phyloP scores from a whole-genome alignment of 2,888 invertebrate species.

The Coenonympha arcania region DNA sequence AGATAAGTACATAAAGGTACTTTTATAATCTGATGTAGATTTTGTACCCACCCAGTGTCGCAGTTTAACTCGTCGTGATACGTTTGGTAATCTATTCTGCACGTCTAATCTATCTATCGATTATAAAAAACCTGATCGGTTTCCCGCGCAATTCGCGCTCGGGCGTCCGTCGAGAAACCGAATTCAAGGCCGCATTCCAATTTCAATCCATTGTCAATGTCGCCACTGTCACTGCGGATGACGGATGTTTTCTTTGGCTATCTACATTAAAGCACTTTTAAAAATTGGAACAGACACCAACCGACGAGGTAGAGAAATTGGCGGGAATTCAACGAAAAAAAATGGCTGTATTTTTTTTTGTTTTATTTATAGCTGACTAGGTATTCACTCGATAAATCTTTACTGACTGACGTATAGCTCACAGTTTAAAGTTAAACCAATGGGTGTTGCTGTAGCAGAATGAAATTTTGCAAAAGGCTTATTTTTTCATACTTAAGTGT shows the following conservation, averaged over 20 bases:
- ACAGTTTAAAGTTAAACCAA: too few relatives aligned
- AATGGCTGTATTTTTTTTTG: not conserved
- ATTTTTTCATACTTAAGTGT: too few relatives aligned
- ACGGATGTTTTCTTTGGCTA: slow-evolving; percentile 56
- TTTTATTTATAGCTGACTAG: not conserved
- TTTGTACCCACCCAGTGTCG: slow-evolving; percentile 12
- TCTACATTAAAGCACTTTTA: slow-evolving; percentile 24
- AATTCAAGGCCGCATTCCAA: slow-evolving; percentile 71
- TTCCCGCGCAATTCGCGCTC: slow-evolving; percentile 55
- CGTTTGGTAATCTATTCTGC: slow-evolving; percentile 36
- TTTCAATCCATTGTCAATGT: slow-evolving; percentile 71
- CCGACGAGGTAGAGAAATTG: slow-evolving; percentile 12
- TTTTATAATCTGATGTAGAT: not conserved
- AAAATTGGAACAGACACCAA: slow-evolving; percentile 18
- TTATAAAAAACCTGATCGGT: slow-evolving; percentile 46
- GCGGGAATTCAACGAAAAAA: slow-evolving; percentile 13
- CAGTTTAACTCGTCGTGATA: slow-evolving; percentile 19
- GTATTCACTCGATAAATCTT: too few relatives aligned
- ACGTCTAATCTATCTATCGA: slow-evolving; percentile 39
- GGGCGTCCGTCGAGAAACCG: slow-evolving; percentile 48
- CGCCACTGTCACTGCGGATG: slow-evolving; percentile 41
- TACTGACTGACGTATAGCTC: too few relatives aligned
- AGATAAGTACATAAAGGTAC: slow-evolving; percentile 12
- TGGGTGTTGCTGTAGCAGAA: too few relatives aligned
- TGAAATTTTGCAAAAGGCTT: too few relatives aligned